These are phyloP conservation scores for Zaprionus davidi DNA, from an alignment of 1,140 invertebrate species.

Conservation along the genomic window DNA sequence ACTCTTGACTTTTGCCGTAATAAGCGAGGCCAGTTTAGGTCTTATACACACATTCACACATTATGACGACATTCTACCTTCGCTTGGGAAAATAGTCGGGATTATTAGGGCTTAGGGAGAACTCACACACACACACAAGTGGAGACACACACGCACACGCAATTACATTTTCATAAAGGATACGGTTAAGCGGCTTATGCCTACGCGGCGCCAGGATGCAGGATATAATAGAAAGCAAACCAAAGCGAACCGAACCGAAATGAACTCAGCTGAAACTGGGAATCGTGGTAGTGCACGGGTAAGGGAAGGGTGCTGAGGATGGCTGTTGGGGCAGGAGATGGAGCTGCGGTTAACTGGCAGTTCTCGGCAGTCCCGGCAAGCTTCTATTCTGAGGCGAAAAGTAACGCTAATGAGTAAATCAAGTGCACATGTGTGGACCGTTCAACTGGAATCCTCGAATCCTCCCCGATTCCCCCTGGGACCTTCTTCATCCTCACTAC, in stretches of 20 bases:
- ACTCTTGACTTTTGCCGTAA: slow-evolving; percentile 20
- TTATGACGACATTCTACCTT: slow-evolving; percentile 30
- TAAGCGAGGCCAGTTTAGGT: neutral
- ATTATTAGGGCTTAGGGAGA: slow-evolving; percentile 71
- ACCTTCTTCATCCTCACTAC: neutral
- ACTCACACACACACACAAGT: slow-evolving; percentile 7
- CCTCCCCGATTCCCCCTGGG: slow-evolving; percentile 1
- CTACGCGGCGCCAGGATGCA: slow-evolving; percentile 49
- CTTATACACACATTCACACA: neutral
- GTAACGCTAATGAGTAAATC: slow-evolving; percentile 83
- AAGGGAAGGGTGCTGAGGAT: neutral
- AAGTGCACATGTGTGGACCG: slow-evolving; percentile 75
- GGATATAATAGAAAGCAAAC: slow-evolving; percentile 56
- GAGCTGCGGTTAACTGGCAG: slow-evolving; percentile 48
- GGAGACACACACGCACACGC: slow-evolving; percentile 44
- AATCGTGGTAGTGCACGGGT: neutral
- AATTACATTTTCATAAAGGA: slow-evolving; percentile 82
- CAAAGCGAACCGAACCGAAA: slow-evolving; percentile 9
- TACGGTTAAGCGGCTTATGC: slow-evolving; percentile 74
- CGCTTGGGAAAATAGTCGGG: slow-evolving; percentile 63
- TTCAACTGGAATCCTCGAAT: slow-evolving; percentile 65
- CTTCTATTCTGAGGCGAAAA: slow-evolving; percentile 77
- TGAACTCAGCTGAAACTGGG: slow-evolving; percentile 1
- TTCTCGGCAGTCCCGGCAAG: slow-evolving; percentile 63
- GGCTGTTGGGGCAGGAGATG: neutral